These are phyloP conservation scores for Vireo griseus DNA, from an alignment of 2,797 vertebrate species.

Conservation along the genomic window DNA sequence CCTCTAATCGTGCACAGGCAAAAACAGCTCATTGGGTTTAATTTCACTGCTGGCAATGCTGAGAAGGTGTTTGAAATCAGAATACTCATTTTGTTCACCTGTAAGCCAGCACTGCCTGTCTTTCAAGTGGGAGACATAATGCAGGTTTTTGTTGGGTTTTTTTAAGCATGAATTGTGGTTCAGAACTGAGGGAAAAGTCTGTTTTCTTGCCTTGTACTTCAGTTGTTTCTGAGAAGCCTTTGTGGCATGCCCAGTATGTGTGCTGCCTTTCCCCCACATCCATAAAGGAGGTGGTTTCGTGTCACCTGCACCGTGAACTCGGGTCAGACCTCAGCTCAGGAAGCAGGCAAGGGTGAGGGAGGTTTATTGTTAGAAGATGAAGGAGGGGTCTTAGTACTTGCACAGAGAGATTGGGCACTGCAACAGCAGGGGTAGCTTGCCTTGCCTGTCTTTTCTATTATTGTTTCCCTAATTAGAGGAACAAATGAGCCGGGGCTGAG, in stretches of 20 bases:
- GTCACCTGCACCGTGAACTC: rapidly evolving
- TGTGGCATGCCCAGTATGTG: background rate
- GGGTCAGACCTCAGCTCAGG: background rate
- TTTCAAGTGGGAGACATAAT: background rate
- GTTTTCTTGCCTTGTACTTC: background rate
- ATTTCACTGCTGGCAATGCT: background rate
- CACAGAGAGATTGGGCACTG: rapidly evolving
- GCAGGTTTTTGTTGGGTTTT: background rate
- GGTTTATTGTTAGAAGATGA: background rate
- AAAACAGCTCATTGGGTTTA: background rate
- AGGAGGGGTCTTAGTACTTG: background rate
- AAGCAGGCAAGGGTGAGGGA: background rate
- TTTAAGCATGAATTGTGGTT: background rate
- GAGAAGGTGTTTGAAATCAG: background rate
- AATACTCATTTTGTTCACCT: background rate
- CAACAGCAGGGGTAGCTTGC: rapidly evolving
- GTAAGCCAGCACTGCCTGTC: rapidly evolving
- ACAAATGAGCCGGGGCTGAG: rapidly evolving
- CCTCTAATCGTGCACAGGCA: background rate
- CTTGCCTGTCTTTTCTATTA: background rate
- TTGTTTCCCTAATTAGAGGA: background rate
- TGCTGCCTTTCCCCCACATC: background rate
- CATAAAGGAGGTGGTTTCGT: background rate
- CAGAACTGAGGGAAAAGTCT: background rate
- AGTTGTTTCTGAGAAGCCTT: background rate